Base-by-base conservation (phyloP, 2,113 vertebrate genomes). In the Ophiodon elongatus region DNA sequence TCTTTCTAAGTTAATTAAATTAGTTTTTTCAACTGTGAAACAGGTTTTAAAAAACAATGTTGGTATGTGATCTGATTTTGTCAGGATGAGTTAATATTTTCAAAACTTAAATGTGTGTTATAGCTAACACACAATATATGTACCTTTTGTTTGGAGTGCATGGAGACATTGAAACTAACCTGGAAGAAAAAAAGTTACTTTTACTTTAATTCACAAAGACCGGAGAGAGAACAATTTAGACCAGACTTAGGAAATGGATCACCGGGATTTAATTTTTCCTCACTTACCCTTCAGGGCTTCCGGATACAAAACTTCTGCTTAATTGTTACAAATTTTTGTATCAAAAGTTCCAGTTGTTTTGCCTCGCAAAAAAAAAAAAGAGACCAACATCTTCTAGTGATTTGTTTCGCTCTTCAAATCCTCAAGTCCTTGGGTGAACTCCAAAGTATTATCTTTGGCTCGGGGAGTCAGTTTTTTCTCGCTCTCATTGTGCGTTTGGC, bases 401-500 rank as follows among this genome's bases (percentile, higher is more conserved):
- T 72, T 72, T 59, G 39, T 31, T 73, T 74, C 11, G 37, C 29
- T 70, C 27, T 82, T n/a, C 39, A 54, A 43, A 66, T 68, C 56
- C 79, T 72, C 3, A n/a, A 66, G 63, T 29, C 57, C 27, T 52
- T 57, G 62, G 11, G 21, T 80, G 60, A 85, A 82, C 66, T 83
- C 33, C 10, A 9, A 56, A 56, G 11, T 67, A 45, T 76, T 80
- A 35, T 29, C 64, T 78, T 77, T 86, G 81, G 80, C 76, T 31
- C 8, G 27, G 50, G 73, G 50, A 21, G 35, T 1, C n/a, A 21
- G 3, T 47, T 70, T 78, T 79, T 45, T 74, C 67, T 72, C 52
- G n/a, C 81, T 73, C 63, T 62, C 27, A 43, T 47, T 5, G 72
- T 45, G 27, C 62, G 25, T 59, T 85, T 85, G 84, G 89, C 80